Evolutionary conservation across 2,113 vertebrate species (phyloP).

Genomic region (Pagrus major): DNA sequence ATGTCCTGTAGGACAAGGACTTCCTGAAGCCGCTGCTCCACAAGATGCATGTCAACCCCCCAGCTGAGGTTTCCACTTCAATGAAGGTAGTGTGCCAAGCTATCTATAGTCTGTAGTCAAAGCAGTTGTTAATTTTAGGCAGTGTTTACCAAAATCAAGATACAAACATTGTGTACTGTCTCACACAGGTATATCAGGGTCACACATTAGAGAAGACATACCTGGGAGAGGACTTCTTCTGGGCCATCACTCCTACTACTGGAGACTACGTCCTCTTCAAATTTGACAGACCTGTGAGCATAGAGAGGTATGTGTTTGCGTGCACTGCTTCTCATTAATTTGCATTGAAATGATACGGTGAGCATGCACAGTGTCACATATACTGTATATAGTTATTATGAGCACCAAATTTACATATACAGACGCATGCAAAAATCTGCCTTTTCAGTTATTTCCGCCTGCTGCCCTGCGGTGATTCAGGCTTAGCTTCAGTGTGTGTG

Average conservation of each 20-base stretch:
- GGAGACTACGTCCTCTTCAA: constrained; percentile 97
- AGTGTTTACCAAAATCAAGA: too few relatives aligned
- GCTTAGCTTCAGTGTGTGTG: constrained; percentile 1
- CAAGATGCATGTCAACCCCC: constrained; percentile 98
- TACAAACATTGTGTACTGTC: background rate
- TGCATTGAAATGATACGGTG: too few relatives aligned
- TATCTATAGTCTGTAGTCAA: background rate
- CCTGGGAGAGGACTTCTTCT: constrained; percentile 98
- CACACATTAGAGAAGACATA: constrained; percentile 98
- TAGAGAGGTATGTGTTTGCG: constrained; percentile 87
- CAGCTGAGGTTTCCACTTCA: constrained; percentile 96
- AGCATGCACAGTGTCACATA: background rate
- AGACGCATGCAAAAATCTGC: background rate
- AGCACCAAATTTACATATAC: background rate
- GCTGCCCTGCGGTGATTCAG: constrained; percentile 24
- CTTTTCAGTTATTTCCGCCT: background rate
- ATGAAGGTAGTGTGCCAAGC: constrained; percentile 90
- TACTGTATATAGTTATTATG: background rate
- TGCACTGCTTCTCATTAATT: background rate
- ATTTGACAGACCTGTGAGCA: constrained; percentile 95
- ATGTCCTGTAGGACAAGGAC: constrained; percentile 92
- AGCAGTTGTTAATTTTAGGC: too few relatives aligned
- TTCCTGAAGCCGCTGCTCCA: constrained; percentile 98
- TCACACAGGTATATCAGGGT: constrained; percentile 91
- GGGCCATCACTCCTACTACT: constrained; percentile 93